phyloP scores from a whole-genome alignment of 53 echinoderm and acorn worm species.

The Arbacia lixula region DNA sequence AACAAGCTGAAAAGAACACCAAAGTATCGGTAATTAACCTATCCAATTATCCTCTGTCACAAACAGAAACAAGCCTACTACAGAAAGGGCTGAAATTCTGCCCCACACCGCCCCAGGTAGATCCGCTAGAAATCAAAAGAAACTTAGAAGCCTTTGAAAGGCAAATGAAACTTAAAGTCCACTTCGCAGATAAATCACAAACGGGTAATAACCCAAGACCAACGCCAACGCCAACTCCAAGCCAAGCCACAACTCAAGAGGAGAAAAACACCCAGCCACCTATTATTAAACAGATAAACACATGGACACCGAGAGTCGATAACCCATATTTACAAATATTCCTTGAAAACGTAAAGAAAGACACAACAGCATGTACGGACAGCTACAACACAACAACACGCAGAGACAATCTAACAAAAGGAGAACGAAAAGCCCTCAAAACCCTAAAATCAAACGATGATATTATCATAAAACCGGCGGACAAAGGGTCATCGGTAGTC shows the following conservation, averaged over 20 bases:
- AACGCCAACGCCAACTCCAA: background rate
- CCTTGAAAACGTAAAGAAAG: constrained; percentile 1
- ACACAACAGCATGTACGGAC: no score
- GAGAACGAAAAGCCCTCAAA: background rate
- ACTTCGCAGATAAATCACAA: background rate
- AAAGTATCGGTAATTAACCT: constrained; percentile 2
- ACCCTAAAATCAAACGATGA: background rate
- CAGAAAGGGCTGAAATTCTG: constrained; percentile 10
- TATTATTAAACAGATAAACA: background rate
- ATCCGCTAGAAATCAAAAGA: background rate
- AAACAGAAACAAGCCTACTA: background rate
- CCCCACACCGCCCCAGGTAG: constrained; percentile 17
- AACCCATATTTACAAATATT: background rate
- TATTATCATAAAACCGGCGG: constrained; percentile 11
- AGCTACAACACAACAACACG: background rate
- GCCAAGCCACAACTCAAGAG: background rate
- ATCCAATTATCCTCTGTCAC: background rate
- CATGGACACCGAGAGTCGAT: background rate
- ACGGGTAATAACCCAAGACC: background rate
- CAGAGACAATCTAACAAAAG: background rate
- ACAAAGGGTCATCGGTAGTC: constrained; percentile 8
- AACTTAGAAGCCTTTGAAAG: background rate
- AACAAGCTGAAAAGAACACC: no score
- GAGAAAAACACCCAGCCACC: background rate
- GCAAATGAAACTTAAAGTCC: constrained; percentile 5